Evolutionary conservation across 2,113 vertebrate genomes (phyloP).

Genomic region (Rhagologus leucostigma): DNA sequence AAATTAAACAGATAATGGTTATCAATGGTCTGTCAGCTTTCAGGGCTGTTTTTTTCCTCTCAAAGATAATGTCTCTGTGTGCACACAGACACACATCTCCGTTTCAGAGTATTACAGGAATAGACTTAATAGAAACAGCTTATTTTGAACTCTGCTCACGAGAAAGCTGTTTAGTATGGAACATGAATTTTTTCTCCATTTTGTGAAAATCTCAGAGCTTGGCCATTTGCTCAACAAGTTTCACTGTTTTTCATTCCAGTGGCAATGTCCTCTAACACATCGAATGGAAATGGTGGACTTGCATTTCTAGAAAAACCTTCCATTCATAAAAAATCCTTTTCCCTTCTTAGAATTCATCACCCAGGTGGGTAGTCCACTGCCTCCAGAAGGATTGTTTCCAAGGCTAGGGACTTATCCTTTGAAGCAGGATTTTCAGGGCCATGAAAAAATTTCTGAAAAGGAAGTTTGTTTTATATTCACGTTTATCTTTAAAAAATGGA

Average conservation of each 20-base stretch:
- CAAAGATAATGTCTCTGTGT: background rate
- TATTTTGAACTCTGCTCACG: background rate
- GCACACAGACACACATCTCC: no score
- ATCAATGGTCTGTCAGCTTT: background rate
- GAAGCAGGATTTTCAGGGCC: background rate
- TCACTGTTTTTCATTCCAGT: background rate
- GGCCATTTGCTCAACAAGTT: background rate
- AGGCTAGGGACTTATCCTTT: background rate
- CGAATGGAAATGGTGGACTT: background rate
- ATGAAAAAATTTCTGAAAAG: background rate
- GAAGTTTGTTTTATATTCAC: background rate
- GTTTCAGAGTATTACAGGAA: background rate
- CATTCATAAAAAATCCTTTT: background rate
- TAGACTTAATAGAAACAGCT: background rate
- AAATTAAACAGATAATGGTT: slow-evolving; percentile 17
- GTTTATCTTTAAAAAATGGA: background rate
- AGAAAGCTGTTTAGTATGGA: background rate
- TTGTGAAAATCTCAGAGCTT: background rate
- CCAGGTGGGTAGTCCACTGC: background rate
- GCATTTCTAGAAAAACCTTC: background rate
- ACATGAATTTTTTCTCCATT: background rate
- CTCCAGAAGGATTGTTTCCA: background rate
- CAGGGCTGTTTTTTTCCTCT: background rate
- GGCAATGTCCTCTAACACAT: background rate
- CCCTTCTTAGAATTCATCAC: background rate